These are phyloP conservation scores for Megaustenia siamemsis DNA, from an alignment of 2,888 invertebrate genomes.

Conservation along the genomic window DNA sequence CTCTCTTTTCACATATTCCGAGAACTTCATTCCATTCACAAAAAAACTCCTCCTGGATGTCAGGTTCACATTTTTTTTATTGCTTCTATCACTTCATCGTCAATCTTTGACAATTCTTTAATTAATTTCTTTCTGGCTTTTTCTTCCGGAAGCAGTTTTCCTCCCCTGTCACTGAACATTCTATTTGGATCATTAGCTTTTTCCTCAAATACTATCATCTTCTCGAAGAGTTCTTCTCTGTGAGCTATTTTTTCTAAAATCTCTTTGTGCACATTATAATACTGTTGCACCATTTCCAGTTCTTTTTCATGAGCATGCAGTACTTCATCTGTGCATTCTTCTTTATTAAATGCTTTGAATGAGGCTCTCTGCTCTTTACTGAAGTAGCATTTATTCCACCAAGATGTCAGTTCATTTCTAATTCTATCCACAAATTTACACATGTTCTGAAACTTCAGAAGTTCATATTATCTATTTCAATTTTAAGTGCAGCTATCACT, in stretches of 20 bases:
- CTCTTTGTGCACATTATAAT: conserved; percentile 75
- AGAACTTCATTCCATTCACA: no score
- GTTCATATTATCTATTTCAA: conserved; percentile 88
- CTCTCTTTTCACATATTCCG: no score
- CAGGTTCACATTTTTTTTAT: no score
- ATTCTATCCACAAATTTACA: conserved; percentile 84
- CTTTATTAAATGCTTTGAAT: conserved; percentile 74
- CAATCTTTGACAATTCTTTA: no score
- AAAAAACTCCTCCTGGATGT: no score
- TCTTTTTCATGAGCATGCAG: conserved; percentile 89
- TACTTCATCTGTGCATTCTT: conserved; percentile 89
- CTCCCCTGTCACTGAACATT: no score
- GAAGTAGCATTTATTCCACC: conserved; percentile 89
- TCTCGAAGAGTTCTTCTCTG: conserved; percentile 87
- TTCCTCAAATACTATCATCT: conserved; percentile 88
- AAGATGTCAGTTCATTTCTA: conserved; percentile 85
- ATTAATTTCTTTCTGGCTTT: no score
- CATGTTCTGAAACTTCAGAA: conserved; percentile 88
- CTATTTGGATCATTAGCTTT: no score
- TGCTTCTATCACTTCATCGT: no score
- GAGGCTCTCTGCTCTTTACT: conserved; percentile 81
- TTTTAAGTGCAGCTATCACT: conserved; percentile 80
- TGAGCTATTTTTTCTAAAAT: conserved; percentile 81
- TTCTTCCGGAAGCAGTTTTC: no score
- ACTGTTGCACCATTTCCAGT: conserved; percentile 84